Percentiles rank a stretch among this genome's conserved stretches.
Evolutionary conservation across 2,888 invertebrate species (phyloP).

Genomic region (Volucella inanis): DNA sequence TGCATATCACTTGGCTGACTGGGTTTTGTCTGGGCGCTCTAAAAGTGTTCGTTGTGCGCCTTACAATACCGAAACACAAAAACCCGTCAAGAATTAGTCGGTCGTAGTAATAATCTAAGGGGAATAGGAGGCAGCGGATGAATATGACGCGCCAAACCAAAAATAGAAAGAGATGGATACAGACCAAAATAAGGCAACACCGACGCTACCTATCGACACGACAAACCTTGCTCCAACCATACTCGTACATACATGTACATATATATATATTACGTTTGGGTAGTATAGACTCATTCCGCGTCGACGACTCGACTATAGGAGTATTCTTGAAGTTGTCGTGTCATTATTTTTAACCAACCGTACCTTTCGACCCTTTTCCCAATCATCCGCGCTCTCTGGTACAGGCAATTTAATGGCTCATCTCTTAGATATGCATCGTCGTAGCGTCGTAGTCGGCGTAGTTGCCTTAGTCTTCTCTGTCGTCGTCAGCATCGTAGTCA

Average conservation of each 20-base stretch:
- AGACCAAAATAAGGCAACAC: conserved; percentile 30
- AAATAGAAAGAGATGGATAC: background rate
- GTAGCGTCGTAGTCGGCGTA: conserved; percentile 8
- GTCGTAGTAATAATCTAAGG: background rate
- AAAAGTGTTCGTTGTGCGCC: conserved; percentile 5
- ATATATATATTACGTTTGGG: background rate
- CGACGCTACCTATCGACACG: background rate
- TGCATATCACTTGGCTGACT: conserved; percentile 51
- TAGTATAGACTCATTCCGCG: conserved; percentile 24
- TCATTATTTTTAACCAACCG: conserved; percentile 21
- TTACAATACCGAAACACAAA: conserved; percentile 34
- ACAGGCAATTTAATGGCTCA: conserved; percentile 50
- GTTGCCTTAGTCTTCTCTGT: too few relatives aligned
- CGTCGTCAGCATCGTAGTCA: too few relatives aligned
- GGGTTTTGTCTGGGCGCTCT: conserved; percentile 54
- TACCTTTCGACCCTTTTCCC: conserved; percentile 31
- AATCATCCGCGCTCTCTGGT: conserved; percentile 12
- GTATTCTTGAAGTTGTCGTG: conserved; percentile 33
- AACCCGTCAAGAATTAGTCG: conserved; percentile 28
- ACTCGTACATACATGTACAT: background rate
- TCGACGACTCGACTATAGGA: background rate
- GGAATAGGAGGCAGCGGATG: background rate
- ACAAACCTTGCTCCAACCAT: conserved; percentile 10
- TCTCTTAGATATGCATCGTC: conserved; percentile 34
- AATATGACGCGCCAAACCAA: conserved; percentile 30